Evolutionary conservation across 2,888 invertebrate species (phyloP).

Genomic region (Parochlus steinenii): DNA sequence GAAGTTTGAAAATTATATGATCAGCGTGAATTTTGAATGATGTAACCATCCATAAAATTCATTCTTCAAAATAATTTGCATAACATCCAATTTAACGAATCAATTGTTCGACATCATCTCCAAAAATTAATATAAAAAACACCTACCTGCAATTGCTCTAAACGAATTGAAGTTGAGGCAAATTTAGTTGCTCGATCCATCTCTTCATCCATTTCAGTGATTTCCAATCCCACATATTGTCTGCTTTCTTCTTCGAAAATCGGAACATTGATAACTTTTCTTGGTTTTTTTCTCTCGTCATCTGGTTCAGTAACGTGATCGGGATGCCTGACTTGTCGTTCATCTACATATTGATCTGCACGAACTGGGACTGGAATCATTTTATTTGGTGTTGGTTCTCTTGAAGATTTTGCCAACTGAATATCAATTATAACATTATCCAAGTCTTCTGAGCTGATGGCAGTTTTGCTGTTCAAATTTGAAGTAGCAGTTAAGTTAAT

Average conservation of each 20-base stretch:
- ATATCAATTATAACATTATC: constrained; percentile 50
- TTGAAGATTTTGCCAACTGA: constrained; percentile 54
- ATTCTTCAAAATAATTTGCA: constrained; percentile 26
- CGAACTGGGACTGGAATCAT: constrained; percentile 49
- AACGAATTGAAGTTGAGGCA: constrained; percentile 15
- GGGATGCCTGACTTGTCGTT: constrained; percentile 44
- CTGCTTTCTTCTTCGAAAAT: constrained; percentile 39
- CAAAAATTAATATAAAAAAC: too few species aligned
- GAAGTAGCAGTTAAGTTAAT: constrained; percentile 33
- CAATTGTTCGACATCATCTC: constrained; percentile 35
- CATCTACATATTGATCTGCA: constrained; percentile 38
- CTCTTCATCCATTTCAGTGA: constrained; percentile 31
- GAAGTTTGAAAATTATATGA: too few species aligned
- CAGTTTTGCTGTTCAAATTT: constrained; percentile 20
- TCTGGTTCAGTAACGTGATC: constrained; percentile 61
- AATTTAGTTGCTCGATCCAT: constrained; percentile 13
- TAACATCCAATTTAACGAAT: constrained; percentile 24
- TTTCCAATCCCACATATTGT: constrained; percentile 30
- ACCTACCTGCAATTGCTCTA: constrained; percentile 24
- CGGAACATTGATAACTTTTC: constrained; percentile 32
- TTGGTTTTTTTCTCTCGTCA: constrained; percentile 34
- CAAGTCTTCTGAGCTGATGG: constrained; percentile 34
- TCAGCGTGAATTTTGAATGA: too few species aligned
- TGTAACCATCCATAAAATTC: too few species aligned
- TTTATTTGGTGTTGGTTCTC: constrained; percentile 57